Base-by-base conservation (phyloP, 2,113 vertebrate species). In the Naja naja region DNA sequence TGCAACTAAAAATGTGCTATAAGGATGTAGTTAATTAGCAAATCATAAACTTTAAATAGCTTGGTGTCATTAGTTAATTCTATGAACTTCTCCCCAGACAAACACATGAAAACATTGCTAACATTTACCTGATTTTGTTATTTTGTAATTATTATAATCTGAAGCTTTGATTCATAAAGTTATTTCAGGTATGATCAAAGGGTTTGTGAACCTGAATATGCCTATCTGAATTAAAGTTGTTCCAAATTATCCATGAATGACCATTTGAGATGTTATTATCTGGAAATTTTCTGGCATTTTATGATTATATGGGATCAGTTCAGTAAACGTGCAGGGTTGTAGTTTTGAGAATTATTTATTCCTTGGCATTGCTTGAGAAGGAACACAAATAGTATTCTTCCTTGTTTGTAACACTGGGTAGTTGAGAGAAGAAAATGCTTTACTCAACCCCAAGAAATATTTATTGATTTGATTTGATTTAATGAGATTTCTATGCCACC, bases 21-120 rank as follows among this genome's bases (percentile, higher is more conserved):
- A 91, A 92, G 94, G 85, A 60, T 6, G 90, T 87, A 93, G 91
- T 45, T 91, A 90, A 88, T 52, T 20, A 43, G 3, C 85, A 91
- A 90, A 7, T 81, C 11, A 92, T 16, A 60, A 91, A 87, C 5
- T 5, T 12, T n/a, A 85, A 91, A 90, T 22, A 34, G 34, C 74
- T 60, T 22, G 92, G 89, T 39, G 10, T 39, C 8, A 1, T 52
- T 91, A 58, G 69, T 88, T 30, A 86, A 91, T 86, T 16, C 53
- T 20, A 49, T 39, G 16, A 58, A 89, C 60, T 81, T 39, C 1
- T 30, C 18, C 2, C 10, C 10, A 16, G 0, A 18, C 43, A 43
- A 43, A 54, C 27, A 12, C 60, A 69, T 49, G 47, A 7, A 49
- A 49, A 49, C 4, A 22, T 23, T 54, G 1, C 25, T 91, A 16